These are phyloP conservation scores for Notodonta dromedarius DNA, from an alignment of 2,888 invertebrate species.

Conservation along the genomic window DNA sequence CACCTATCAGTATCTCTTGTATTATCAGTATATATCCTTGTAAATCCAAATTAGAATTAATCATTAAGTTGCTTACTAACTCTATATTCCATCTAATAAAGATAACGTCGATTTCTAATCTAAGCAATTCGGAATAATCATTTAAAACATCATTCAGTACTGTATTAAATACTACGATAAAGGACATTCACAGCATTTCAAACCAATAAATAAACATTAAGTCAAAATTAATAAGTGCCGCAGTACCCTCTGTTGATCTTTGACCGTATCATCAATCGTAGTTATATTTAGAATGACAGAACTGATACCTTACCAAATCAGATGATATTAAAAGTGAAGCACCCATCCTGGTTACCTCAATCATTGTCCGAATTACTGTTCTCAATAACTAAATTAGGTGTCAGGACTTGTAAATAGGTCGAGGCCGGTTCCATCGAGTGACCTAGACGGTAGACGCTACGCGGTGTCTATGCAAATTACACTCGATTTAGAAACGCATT, in stretches of 20 bases:
- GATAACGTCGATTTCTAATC: too few relatives aligned
- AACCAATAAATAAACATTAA: neutral
- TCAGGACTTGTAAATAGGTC: constrained; percentile 64
- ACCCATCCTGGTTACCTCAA: constrained; percentile 24
- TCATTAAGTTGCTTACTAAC: too few relatives aligned
- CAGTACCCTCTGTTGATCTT: constrained; percentile 15
- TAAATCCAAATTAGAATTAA: too few relatives aligned
- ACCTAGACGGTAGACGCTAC: constrained; percentile 48
- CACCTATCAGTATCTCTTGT: too few relatives aligned
- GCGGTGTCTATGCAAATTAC: constrained; percentile 38
- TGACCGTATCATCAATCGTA: constrained; percentile 1
- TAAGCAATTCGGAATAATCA: too few relatives aligned
- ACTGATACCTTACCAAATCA: constrained; percentile 18
- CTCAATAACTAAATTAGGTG: constrained; percentile 67
- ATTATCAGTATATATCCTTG: too few relatives aligned
- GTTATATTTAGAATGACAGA: neutral
- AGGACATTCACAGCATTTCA: neutral
- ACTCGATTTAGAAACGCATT: constrained; percentile 44
- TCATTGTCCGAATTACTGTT: constrained; percentile 50
- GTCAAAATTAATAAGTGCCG: constrained; percentile 10
- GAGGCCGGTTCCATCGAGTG: constrained; percentile 61
- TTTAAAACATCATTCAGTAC: too few relatives aligned
- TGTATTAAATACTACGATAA: too few relatives aligned
- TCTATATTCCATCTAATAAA: too few relatives aligned
- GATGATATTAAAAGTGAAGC: constrained; percentile 20